Base-by-base conservation (phyloP, 2,888 invertebrate genomes). In the Sesia bembeciformis region DNA sequence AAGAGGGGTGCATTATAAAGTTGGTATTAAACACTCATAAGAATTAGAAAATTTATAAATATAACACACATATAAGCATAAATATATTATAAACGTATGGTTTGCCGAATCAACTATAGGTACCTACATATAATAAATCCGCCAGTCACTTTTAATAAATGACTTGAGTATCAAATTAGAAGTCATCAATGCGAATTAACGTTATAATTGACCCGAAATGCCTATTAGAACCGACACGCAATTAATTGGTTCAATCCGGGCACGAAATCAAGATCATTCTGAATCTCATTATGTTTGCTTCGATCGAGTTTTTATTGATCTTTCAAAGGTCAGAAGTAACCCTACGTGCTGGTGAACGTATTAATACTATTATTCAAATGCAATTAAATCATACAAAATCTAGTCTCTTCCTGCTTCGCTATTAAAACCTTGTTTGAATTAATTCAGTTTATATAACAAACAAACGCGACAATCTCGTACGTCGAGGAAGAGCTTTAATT, bases 401-500 rank as follows among this genome's bases (percentile, higher is more conserved):
- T n/a, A 46, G 46, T 50, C 39, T 50, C 50, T 39, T 50, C 38
- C 50, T 50, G 4, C n/a, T 39, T 7, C 39, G 50, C 39, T 50
- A 39, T 50, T 38, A 50, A 39, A 39, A 38, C 39, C 8, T 23
- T 50, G 39, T 23, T 50, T 39, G 38, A 50, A 50, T 50, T 50
- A 50, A 39, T 50, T 50, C 39, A 50, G 50, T 5, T 39, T 50
- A 23, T 39, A 50, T 38, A 42, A 50, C 50, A 50, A 50, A 38
- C 38, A 50, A 39, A 23, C 23, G 39, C 50, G 6, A 50, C 50
- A 52, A 52, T n/a, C 40, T 52, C 40, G 52, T 7, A 62, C 57
- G 67, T 64, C 69, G 67, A 74, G 76, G 78, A 81, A 79, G 76
- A 75, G 66, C 64, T 76, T 72, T 81, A 84, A 84, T 84, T 83